Evolutionary conservation across 2,113 vertebrate species (phyloP), one percentile per base, ranked within the genome.

Genomic region (Brachyistius frenatus): DNA sequence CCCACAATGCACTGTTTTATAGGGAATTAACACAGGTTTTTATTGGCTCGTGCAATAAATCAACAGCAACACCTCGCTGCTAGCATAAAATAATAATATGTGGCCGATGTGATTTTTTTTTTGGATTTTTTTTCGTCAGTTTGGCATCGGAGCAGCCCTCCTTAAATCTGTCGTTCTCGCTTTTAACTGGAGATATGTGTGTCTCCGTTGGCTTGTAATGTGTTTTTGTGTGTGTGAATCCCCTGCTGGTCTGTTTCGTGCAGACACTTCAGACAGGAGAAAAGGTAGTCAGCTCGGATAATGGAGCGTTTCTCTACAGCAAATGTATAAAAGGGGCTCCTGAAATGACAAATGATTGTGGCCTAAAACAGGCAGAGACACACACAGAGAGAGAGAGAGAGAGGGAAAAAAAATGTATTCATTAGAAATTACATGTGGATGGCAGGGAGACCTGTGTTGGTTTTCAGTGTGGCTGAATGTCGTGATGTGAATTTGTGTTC

Each of bases 311-410:
- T 91, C 78, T 91, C 79, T 57, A 50, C 83, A 76, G 89, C 83
- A 80, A 89, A 91, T 78, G 83, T 84, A 81, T 89, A 66, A 87
- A 90, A 91, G 58, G 86, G 77, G 70, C 74, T 83, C 73, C 86
- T 86, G 86, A 91, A 93, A 92, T 91, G 88, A 91, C 87, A 86
- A 88, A 91, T 91, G 87, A 93, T 91, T 91, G 90, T 87, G 81
- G 90, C 71, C 85, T 87, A 86, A 93, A 91, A 88, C 83, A 89
- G 75, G 56, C 78, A 53, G 60, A 55, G 66, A 82, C 14, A 66
- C 49, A 78, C 32, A 47, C 16, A 62, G 36, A 49, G 60, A 39
- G 39, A 1, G 47, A 15, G 23, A 41, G 2, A 5, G 2, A 36
- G 46, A 49, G 46, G 2, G 46, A 15, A 49, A 47, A 77, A 71